Conservation (phyloP, 2,113 vertebrate species). For the Dromaius novaehollandiae region DNA sequence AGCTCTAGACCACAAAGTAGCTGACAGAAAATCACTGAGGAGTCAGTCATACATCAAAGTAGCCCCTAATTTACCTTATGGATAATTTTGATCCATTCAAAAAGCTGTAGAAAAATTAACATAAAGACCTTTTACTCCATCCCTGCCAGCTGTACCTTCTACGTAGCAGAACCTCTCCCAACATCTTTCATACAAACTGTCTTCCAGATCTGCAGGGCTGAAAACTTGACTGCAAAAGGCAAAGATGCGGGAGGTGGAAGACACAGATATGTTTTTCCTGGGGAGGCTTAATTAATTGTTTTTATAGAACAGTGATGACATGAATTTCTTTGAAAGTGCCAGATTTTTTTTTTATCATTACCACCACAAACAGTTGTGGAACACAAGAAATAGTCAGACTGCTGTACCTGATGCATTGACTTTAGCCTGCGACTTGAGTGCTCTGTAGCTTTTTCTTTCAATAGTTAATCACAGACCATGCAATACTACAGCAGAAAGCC, state of each 20-base stretch:
- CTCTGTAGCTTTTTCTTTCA: neutral
- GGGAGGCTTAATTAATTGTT: neutral
- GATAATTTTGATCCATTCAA: neutral
- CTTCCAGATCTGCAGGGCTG: neutral
- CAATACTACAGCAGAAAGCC: neutral
- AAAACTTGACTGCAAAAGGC: neutral
- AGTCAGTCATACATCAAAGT: neutral
- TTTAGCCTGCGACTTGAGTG: neutral
- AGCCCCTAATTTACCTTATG: neutral
- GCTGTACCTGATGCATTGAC: neutral
- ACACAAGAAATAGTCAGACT: neutral
- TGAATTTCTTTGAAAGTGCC: neutral
- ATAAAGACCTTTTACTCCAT: neutral
- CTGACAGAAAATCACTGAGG: neutral
- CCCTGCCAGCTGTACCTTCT: neutral
- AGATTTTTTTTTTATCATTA: neutral
- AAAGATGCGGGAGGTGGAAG: neutral
- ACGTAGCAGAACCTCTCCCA: neutral
- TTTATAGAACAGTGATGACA: neutral
- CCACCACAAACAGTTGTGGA: neutral
- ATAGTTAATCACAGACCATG: neutral
- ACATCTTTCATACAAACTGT: neutral
- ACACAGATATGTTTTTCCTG: neutral
- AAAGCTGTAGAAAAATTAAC: neutral
- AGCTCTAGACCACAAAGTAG: neutral